Evolutionary conservation across 2,113 vertebrate species (phyloP), one percentile per base, ranked within the genome.

Genomic region (Hylia prasina): DNA sequence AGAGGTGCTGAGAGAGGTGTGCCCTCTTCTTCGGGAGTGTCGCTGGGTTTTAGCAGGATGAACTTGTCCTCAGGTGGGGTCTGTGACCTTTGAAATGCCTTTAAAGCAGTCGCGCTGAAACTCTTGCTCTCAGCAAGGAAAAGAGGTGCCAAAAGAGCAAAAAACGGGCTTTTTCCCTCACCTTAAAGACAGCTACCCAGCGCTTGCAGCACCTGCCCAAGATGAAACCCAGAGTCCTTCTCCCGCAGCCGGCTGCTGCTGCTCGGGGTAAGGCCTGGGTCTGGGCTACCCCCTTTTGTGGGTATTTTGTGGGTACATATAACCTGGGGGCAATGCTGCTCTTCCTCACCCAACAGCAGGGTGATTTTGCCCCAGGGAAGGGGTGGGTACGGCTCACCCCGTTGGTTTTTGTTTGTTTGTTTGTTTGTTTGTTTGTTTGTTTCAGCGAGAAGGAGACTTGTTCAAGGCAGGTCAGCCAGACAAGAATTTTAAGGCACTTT

Each of bases 251-350:
- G 0, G 33, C 48, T 45, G 35, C 44, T 30, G 44, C 77, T 27
- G 45, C 76, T 33, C 30, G n/a, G 51, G 17, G 11, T 7, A 27
- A 61, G 7, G 75, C 4, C 1, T 4, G 47, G 30, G 42, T 33
- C 73, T 2, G 3, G 31, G 75, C 16, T 70, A 1, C 18, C 44
- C 37, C 30, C 39, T 72, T 39, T 12, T 2, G 0, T 9, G 25
- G 18, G 30, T 35, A 24, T 58, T 86, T 53, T 30, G 12, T 57
- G 42, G 22, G n/a, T 22, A 33, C 13, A 2, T 7, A 24, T 48
- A 37, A 42, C 5, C 0, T 6, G 22, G 7, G 6, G 19, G 22
- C 8, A 3, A 64, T 24, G 33, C 23, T 58, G 13, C 8, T 70
- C 24, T 13, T 68, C 47, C 15, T 71, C 23, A 22, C 25, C 23